phyloP scores from a whole-genome alignment of 2,888 invertebrate genomes.

The Venustoraphidia nigricollis region DNA sequence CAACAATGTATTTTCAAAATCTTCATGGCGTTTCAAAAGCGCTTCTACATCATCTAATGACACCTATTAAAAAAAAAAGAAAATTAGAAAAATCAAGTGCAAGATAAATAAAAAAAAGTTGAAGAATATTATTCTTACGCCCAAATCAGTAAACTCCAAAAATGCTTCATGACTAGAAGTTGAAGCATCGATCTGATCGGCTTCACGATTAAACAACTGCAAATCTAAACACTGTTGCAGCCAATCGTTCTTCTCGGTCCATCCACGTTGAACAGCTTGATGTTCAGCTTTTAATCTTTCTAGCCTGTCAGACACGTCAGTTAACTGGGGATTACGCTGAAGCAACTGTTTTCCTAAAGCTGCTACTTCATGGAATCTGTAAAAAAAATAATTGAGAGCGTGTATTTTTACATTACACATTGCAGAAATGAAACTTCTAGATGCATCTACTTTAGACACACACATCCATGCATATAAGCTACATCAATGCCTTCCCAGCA shows the following conservation, averaged over 20 bases:
- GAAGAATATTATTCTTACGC: constrained; percentile 38
- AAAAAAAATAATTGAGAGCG: constrained; percentile 6
- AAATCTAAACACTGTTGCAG: constrained; percentile 77
- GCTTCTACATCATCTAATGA: constrained; percentile 87
- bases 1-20: constrained; percentile 78
- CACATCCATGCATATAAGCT: too few species aligned
- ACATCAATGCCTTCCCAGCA: too few species aligned
- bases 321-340: constrained; percentile 54
- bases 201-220: constrained; percentile 87
- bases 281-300: constrained; percentile 59
- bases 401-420: neutral
- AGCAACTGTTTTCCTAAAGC: constrained; percentile 62
- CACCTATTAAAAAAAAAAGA: constrained; percentile 33
- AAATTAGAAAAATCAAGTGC: neutral
- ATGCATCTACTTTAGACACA: too few species aligned
- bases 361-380: constrained; percentile 63
- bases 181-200: constrained; percentile 91
- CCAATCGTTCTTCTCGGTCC: constrained; percentile 74
- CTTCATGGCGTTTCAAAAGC: constrained; percentile 80
- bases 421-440: too few species aligned
- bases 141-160: constrained; percentile 74
- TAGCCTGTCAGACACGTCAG: constrained; percentile 62
- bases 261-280: constrained; percentile 58
- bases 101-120: constrained; percentile 2
- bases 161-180: constrained; percentile 90